phyloP scores from a whole-genome alignment of 2,888 invertebrate species.

The Diadromus collaris region DNA sequence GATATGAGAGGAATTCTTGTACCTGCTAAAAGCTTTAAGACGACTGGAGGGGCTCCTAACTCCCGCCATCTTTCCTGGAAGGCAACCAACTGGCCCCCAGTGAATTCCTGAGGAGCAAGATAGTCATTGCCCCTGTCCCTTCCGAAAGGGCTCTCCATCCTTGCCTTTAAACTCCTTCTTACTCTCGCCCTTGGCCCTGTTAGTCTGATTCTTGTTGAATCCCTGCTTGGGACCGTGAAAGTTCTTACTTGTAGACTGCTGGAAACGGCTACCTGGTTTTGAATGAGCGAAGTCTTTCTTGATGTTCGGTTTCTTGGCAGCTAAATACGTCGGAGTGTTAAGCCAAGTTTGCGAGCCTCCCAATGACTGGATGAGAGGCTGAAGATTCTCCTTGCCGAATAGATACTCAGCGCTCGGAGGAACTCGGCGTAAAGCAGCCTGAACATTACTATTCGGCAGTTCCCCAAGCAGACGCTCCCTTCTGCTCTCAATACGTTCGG shows the following conservation, averaged over 20 bases:
- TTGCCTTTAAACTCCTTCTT: conserved; percentile 38
- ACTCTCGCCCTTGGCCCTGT: conserved; percentile 22
- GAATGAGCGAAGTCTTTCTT: conserved; percentile 18
- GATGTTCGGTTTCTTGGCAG: not conserved
- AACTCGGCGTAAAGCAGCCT: conserved; percentile 48
- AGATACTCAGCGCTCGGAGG: conserved; percentile 54
- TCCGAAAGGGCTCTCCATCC: conserved; percentile 49
- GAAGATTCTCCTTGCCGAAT: conserved; percentile 50
- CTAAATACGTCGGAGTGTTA: conserved; percentile 52
- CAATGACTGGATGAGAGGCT: conserved; percentile 52
- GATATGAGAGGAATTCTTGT: conserved; percentile 31
- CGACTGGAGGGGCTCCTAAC: conserved; percentile 30
- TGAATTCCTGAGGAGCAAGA: conserved; percentile 2
- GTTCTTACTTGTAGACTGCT: not conserved
- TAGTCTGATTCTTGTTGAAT: not conserved
- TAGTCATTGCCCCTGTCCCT: conserved; percentile 40
- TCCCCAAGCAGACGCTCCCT: conserved; percentile 51
- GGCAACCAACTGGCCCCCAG: conserved; percentile 34
- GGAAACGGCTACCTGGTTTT: not conserved
- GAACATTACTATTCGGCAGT: conserved; percentile 57
- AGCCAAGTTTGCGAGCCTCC: conserved; percentile 58
- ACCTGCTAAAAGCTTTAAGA: conserved; percentile 31
- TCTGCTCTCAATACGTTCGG: conserved; percentile 54
- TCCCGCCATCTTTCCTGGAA: conserved; percentile 38
- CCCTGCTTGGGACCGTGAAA: not conserved